phyloP scores from a whole-genome alignment of 1,140 invertebrate species.

The Cyphomyrmex costatus region DNA sequence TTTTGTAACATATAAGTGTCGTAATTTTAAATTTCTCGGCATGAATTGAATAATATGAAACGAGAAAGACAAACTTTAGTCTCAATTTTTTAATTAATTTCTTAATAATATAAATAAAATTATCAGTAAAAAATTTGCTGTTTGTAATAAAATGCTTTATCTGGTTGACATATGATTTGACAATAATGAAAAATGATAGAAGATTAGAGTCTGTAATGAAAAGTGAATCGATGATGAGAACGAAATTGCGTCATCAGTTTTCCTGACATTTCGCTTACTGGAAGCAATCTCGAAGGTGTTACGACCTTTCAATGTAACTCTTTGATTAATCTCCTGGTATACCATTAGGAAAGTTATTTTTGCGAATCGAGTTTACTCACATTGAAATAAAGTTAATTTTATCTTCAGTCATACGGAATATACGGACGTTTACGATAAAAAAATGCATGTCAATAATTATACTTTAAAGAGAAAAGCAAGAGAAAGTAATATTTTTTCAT shows the following conservation, averaged over 20 bases:
- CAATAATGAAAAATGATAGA: slow-evolving; percentile 20
- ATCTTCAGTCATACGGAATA: neutral
- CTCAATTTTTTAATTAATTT: neutral
- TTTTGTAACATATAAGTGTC: neutral
- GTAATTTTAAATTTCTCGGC: neutral
- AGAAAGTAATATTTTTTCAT: slow-evolving; percentile 41
- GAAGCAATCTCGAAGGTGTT: slow-evolving; percentile 4
- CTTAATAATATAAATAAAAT: neutral
- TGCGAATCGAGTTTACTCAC: neutral
- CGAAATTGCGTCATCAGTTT: slow-evolving; percentile 49
- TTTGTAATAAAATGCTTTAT: slow-evolving; percentile 7
- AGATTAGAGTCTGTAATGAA: neutral
- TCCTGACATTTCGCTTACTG: slow-evolving; percentile 50
- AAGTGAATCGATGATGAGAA: slow-evolving; percentile 22
- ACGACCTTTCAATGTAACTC: slow-evolving; percentile 15
- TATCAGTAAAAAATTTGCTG: neutral
- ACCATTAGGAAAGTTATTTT: neutral
- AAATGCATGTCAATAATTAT: slow-evolving; percentile 19
- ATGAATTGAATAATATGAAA: slow-evolving; percentile 10
- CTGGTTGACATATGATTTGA: neutral
- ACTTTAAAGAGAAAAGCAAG: slow-evolving; percentile 28
- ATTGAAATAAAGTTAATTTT: neutral
- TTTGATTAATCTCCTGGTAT: neutral
- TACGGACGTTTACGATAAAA: neutral
- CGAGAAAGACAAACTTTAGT: neutral